Base-by-base conservation (phyloP, 2,797 vertebrate genomes). In the Epinephelus coioides region DNA sequence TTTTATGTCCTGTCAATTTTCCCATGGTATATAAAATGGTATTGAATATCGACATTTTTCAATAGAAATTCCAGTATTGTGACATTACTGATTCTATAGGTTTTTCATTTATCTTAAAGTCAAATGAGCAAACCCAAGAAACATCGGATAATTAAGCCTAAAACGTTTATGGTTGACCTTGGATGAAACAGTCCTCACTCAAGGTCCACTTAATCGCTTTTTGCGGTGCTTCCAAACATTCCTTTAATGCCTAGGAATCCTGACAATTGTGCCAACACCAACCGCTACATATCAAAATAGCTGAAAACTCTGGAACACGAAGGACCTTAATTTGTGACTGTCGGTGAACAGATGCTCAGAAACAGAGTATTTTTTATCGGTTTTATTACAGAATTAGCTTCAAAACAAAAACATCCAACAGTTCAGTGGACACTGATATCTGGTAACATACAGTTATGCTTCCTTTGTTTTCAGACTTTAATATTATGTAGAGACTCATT, bases 381-480 rank as follows among this genome's bases (percentile, higher is more conserved):
- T 78, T 89, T 91, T 88, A 84, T 88, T 85, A 84, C 47, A 85
- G 55, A 86, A 83, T 68, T 56, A 34, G 27, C 38, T 71, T 66
- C 21, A 75, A 27, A 70, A 78, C 46, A n/a, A 40, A 74, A 50
- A 63, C 53, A 65, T 23, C 27, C 38, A 73, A 38, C 50, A 10
- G 75, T 38, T 73, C 21, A 60, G 44, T 18, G 0, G 54, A 72
- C 17, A 2, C 38, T 0, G 21, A 47, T n/a, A 15, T 27, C 38
- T 13, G 6, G 13, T 19, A 44, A 46, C 74, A 59, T 1, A 47
- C 38, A 34, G 55, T 10, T 3, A 17, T 4, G 14, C 3, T 40
- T 50, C 1, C 8, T 27, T 43, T 64, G 14, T 55, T 19, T 43
- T 23, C 15, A 27, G n/a, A 34, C 25, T 23, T 30, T 17, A 21